Percentiles rank a stretch among this genome's conserved stretches.
Conservation (phyloP, 2,888 invertebrate species). For the Drosophila borborema region DNA sequence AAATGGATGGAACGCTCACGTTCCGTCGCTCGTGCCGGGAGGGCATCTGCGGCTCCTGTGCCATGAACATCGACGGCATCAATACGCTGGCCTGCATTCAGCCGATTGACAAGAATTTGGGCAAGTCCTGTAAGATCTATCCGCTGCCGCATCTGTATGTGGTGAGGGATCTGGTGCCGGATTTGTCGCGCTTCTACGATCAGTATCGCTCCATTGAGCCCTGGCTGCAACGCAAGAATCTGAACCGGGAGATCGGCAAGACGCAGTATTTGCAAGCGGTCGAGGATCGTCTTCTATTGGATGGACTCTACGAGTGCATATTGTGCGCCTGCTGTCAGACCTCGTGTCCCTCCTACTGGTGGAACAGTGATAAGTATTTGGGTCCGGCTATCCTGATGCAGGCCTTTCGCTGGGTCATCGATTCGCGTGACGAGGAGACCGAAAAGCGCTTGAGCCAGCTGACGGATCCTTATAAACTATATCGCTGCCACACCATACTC, state of each 20-base stretch:
- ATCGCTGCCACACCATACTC: conserved; percentile 98
- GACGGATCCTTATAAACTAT: conserved; percentile 95
- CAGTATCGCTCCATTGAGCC: conserved; percentile 98
- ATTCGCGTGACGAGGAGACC: conserved; percentile 94
- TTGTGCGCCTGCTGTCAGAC: conserved; percentile 98
- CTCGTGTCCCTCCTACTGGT: conserved; percentile 99
- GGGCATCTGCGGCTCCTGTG: conserved; percentile 99
- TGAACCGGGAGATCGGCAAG: conserved; percentile 87
- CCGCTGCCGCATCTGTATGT: conserved; percentile 99
- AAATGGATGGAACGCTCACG: conserved; percentile 96
- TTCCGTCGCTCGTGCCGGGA: conserved; percentile 98
- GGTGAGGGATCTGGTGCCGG: conserved; percentile 96
- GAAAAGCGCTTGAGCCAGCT: conserved; percentile 91
- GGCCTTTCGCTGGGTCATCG: conserved; percentile 98
- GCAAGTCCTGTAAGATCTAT: conserved; percentile 92
- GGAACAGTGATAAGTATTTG: conserved; percentile 98
- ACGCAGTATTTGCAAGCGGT: conserved; percentile 94
- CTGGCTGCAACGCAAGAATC: conserved; percentile 91
- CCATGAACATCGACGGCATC: conserved; percentile 98
- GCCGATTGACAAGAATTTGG: conserved; percentile 88
- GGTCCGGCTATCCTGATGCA: conserved; percentile 99
- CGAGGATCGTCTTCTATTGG: conserved; percentile 95
- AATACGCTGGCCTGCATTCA: conserved; percentile 97
- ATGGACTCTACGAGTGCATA: conserved; percentile 98
- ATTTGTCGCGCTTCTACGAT: conserved; percentile 96